Conservation (phyloP, 2,113 vertebrate genomes). For the Equus przewalskii region DNA sequence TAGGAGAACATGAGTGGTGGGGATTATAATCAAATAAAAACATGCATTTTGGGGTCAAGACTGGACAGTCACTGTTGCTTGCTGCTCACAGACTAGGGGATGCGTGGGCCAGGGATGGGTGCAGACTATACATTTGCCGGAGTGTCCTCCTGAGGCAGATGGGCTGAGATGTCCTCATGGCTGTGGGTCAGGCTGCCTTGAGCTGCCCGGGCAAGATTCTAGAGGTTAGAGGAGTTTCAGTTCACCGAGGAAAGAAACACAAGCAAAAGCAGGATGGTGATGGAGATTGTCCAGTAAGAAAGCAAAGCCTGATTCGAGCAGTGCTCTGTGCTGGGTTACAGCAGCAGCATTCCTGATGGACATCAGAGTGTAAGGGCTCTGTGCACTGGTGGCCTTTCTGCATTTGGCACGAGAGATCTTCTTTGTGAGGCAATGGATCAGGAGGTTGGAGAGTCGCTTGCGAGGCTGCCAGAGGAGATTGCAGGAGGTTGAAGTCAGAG, state of each 20-base stretch:
- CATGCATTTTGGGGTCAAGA: neutral
- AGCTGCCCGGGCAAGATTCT: neutral
- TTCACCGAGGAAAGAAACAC: slow-evolving; percentile 79
- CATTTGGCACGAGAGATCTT: slow-evolving; percentile 68
- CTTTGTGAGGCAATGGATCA: slow-evolving; percentile 82
- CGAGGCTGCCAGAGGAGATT: slow-evolving; percentile 80
- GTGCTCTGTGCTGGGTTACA: slow-evolving; percentile 41
- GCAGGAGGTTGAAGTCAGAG: slow-evolving; percentile 84
- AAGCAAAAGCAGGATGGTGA: slow-evolving; percentile 67
- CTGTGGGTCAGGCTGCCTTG: neutral
- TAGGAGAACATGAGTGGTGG: neutral
- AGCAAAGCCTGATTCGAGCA: slow-evolving; percentile 71
- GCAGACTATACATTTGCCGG: neutral
- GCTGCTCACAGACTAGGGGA: neutral
- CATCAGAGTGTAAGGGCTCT: slow-evolving; percentile 75
- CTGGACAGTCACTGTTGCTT: no score
- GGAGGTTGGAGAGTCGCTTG: slow-evolving; percentile 76
- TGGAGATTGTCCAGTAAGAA: slow-evolving; percentile 76
- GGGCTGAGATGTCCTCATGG: neutral
- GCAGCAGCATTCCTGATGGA: slow-evolving; percentile 76
- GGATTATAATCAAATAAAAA: neutral
- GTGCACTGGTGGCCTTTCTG: slow-evolving; percentile 46
- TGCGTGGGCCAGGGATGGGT: neutral
- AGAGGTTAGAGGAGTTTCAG: neutral
- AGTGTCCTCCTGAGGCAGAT: neutral